phyloP scores from a whole-genome alignment of 2,888 invertebrate species.

The Apamea epomidion region DNA sequence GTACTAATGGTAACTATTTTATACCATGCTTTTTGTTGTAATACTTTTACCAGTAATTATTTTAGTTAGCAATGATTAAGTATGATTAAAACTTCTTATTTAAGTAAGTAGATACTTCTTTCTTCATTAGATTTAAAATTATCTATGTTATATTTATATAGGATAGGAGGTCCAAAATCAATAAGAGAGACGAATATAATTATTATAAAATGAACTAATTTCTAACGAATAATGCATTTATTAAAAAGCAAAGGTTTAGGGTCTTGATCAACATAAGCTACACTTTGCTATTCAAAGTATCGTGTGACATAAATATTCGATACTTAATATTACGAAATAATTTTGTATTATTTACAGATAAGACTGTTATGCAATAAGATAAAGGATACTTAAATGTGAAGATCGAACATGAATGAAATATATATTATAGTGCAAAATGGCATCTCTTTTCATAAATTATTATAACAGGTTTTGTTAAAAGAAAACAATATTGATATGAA shows the following conservation, averaged over 20 bases:
- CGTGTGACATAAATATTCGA: not conserved
- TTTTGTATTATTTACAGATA: slow-evolving; percentile 1
- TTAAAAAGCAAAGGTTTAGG: too few relatives aligned
- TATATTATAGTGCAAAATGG: slow-evolving; percentile 33
- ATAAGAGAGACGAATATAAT: not conserved
- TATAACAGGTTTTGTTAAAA: not conserved
- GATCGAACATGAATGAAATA: slow-evolving; percentile 29
- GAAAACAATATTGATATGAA: not conserved
- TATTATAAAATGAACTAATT: not conserved
- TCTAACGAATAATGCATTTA: not conserved
- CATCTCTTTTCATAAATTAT: slow-evolving; percentile 1
- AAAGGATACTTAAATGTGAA: slow-evolving; percentile 50
- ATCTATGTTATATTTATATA: too few relatives aligned
- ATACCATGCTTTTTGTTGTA: not conserved
- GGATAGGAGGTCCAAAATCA: not conserved
- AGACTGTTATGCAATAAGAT: slow-evolving; percentile 19
- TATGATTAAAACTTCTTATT: not conserved
- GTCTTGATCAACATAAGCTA: not conserved
- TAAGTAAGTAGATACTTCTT: not conserved
- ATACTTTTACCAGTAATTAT: not conserved
- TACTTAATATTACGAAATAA: slow-evolving; percentile 19
- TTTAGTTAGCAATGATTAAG: not conserved
- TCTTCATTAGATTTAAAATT: not conserved
- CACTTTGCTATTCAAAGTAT: not conserved
- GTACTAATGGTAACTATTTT: not conserved